Conservation (phyloP, 2,113 vertebrate genomes). For the Oostethus manadensis region DNA sequence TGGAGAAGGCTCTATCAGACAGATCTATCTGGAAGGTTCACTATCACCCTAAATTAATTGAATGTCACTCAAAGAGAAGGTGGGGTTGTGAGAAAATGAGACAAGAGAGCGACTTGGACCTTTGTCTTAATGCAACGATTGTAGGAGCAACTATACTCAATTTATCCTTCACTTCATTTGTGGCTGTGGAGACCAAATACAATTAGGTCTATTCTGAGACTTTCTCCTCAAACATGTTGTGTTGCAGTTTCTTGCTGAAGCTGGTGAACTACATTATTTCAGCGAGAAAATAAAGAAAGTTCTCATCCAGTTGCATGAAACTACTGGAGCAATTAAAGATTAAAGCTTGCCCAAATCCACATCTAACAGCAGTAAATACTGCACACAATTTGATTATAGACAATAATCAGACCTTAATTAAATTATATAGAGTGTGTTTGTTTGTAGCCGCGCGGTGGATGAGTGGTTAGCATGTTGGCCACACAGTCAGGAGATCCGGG, state of each 20-base stretch:
- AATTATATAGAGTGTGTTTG: too few relatives aligned
- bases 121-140: conserved; percentile 34
- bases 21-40: conserved; percentile 49
- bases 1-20: conserved; percentile 47
- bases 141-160: conserved; percentile 16
- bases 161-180: conserved; percentile 31
- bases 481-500: too few relatives aligned
- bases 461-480: too few relatives aligned
- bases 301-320: not conserved
- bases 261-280: not conserved
- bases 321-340: not conserved
- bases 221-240: too few relatives aligned
- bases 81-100: conserved; percentile 31
- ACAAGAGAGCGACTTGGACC: conserved; percentile 46
- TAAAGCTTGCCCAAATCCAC: not conserved
- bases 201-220: conserved; percentile 5
- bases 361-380: too few relatives aligned
- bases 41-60: conserved; percentile 62
- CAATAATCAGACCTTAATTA: too few relatives aligned
- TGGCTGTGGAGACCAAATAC: conserved; percentile 11
- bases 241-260: too few relatives aligned
- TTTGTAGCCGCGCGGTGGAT: too few relatives aligned
- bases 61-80: conserved; percentile 63
- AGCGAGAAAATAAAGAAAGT: not conserved
- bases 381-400: too few relatives aligned